Base-by-base conservation (phyloP, 2,113 vertebrate genomes). In the Vanacampus margaritifer region DNA sequence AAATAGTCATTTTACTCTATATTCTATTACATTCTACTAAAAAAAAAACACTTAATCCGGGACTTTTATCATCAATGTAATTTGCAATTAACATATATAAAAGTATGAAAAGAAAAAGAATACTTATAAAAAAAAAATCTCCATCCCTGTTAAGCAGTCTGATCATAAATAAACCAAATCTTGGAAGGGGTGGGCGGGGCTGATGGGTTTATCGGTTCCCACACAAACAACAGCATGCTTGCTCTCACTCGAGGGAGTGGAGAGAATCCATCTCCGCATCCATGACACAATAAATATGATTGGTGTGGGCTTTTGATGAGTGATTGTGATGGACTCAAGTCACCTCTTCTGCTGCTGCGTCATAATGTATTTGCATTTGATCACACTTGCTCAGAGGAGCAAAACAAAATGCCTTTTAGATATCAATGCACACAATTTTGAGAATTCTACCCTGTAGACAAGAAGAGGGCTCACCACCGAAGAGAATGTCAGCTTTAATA, bases 251-350 rank as follows among this genome's bases (percentile, higher is more conserved):
- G 70, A 50, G 77, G 78, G 76, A 79, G 73, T 68, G 79, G 74
- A 79, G 78, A 80, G 73, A 85, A 88, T 84, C 79, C 83, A 86
- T 87, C 76, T 59, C 39, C 64, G 72, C 56, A 62, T 77, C 79
- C 71, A 36, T 64, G 71, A 64, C 63, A 67, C 41, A 61, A 76
- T 71, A 78, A 81, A 82, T 71, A 78, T 76, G 79, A 84, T 68
- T 53, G 3, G 19, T 41, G 68, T 70, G 81, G 74, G 67, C 71
- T 80, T 79, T 75, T 84, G 75, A 87, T 83, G 84, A 57, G 54
- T 28, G 54, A 79, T 71, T 76, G 70, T 79, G 77, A 79, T 68
- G 69, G 85, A 82, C 82, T 74, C 69, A 76, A 75, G 76, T 76
- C 78, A 32, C 70, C 73, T 56, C 71, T 39, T 57, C 13, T 0